These are phyloP conservation scores for Mastacembelus armatus DNA, from an alignment of 2,797 vertebrate genomes.

Conservation along the genomic window DNA sequence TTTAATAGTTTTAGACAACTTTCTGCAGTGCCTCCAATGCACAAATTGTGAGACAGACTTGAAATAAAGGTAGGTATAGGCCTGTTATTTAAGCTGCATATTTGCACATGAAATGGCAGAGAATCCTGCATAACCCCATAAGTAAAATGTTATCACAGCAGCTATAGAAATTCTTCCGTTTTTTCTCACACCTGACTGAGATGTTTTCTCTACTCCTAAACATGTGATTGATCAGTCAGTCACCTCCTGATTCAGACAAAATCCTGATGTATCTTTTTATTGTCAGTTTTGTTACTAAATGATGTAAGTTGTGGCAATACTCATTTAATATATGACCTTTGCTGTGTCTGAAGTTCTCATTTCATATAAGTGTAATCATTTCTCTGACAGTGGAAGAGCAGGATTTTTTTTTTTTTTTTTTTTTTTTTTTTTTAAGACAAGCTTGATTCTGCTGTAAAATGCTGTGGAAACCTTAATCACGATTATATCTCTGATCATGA, in stretches of 20 bases:
- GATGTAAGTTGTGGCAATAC: neutral
- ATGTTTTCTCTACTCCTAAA: neutral
- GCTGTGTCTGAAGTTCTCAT: neutral
- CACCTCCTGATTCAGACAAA: neutral
- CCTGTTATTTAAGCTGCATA: neutral
- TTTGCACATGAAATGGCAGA: neutral
- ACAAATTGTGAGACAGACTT: neutral
- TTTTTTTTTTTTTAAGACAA: neutral
- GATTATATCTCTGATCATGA: too few relatives aligned
- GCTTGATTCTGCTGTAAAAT: neutral
- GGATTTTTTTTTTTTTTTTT: neutral
- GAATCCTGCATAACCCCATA: too few relatives aligned
- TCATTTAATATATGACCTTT: neutral
- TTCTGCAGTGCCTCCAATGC: neutral
- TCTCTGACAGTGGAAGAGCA: neutral
- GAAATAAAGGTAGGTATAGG: neutral
- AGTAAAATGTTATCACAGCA: too few relatives aligned
- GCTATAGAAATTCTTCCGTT: too few relatives aligned
- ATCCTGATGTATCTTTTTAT: neutral
- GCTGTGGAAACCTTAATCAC: neutral
- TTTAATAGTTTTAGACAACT: neutral
- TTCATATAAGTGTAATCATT: neutral
- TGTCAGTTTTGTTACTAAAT: neutral
- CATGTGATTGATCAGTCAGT: neutral
- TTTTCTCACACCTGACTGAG: neutral